Evolutionary conservation across 2,888 invertebrate species (phyloP), one percentile per base, ranked within the genome.

Genomic region (Molorchus minor): DNA sequence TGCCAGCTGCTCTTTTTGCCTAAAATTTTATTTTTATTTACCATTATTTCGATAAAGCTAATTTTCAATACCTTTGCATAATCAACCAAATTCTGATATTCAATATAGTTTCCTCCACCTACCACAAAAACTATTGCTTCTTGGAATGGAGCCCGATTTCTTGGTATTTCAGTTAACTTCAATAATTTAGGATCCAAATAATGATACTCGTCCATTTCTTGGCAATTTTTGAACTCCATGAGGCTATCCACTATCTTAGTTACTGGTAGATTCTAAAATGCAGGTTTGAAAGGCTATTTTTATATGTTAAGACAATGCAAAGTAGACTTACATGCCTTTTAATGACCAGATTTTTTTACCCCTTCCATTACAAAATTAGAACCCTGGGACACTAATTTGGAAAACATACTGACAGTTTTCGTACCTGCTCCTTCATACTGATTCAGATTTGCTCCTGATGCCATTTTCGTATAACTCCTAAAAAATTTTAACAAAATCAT

Each of bases 291-390:
- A 5, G 55, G 36, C 10, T 30, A 59, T 29, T 10, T 10, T n/a
- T 10, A 43, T 12, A 33, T 56, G 47, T 44, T 52, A 55, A 30
- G 2, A 45, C 1, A 38, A 56, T 45, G 20, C 33, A 52, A 29
- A 35, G 2, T 13, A 21, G 12, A 86, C 90, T 87, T 80, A 94
- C 94, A 83, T 99, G 98, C 83, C 94, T 91, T 82, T 99, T 99
- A 5, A 99, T 94, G 13, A 98, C 98, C 73, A 99, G 87, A 84
- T 99, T 99, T 82, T n/a, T 98, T 96, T 0, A 98, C 98, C 30
- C 98, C 99, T 81, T 99, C 99, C 98, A 99, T 99, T 0, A 99
- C 97, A 80, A 99, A 98, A 29, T 95, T 94, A 0, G 98, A 98
- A 16, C 98, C 97, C 78, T 98, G 96, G 5, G 93, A 93, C 73